Evolutionary conservation across 2,888 invertebrate genomes (phyloP), one percentile per base, ranked within the genome.

Genomic region (Drosophila pullipes): DNA sequence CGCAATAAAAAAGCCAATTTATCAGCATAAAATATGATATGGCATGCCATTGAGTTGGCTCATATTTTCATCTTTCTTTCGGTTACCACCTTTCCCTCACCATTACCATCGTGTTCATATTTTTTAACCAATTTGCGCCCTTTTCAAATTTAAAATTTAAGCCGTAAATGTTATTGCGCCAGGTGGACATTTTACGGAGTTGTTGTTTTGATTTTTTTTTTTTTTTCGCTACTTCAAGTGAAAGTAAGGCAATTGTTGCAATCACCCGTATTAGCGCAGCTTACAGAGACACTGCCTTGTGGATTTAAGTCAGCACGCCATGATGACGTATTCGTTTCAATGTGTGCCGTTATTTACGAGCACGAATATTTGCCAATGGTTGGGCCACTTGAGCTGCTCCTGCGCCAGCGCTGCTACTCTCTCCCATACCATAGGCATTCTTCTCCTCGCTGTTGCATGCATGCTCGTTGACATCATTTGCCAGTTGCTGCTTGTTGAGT

Each of bases 11-110:
- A 88, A 82, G 79, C 84, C 84, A 89, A 88, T 88, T 88, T 88
- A 89, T 88, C 88, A 88, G 87, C 89, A 88, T 88, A 88, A 88
- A 88, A 88, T 88, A 88, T 88, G 91, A 91, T 91, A 90, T 89
- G 90, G 88, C 90, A 91, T 78, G 88, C 91, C 88, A 89, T 86
- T 86, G 85, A 91, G 90, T 76, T 73, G 80, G 76, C 85, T 90
- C 90, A 76, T 84, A 89, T 86, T 83, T 88, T 83, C 69, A 59
- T 37, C 35, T 52, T 35, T 41, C 37, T 31, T 54, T 57, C 59
- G 57, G n/a, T 28, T 18, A 1, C 57, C 69, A 9, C 41, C 11
- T 41, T 41, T 25, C 9, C 7, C 16, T 30, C 18, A 11, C 52
- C 35, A 47, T 22, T n/a, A n/a, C 16, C 2, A n/a, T 44, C 35